phyloP scores from a whole-genome alignment of 2,797 vertebrate genomes.

The Chloroceryle amazona region DNA sequence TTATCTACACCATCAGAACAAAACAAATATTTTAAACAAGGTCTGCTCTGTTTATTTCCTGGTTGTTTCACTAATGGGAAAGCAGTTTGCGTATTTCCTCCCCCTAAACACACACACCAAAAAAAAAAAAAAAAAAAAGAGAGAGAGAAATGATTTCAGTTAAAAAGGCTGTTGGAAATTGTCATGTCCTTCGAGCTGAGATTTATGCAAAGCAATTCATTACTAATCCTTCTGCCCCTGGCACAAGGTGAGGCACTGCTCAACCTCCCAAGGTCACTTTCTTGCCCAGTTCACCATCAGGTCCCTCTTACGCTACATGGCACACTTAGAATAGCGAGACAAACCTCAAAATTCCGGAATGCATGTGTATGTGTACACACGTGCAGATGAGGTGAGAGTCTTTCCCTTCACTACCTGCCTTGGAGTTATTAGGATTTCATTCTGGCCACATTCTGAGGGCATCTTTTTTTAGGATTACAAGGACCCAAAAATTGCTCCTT shows the following conservation, averaged over 20 bases:
- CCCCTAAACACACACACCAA: background rate
- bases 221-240: fast-evolving
- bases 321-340: background rate
- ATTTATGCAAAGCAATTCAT: fast-evolving
- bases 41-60: conserved; percentile 42
- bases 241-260: background rate
- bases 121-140: too few relatives aligned
- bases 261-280: fast-evolving
- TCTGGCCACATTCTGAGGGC: background rate
- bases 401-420: background rate
- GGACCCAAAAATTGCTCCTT: background rate
- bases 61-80: conserved; percentile 8
- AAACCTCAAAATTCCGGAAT: background rate
- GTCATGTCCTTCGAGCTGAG: fast-evolving
- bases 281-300: background rate
- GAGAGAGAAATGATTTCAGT: background rate
- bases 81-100: conserved; percentile 43
- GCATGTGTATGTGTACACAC: fast-evolving
- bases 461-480: background rate
- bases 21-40: conserved; percentile 9
- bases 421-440: background rate
- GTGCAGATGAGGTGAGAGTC: fast-evolving
- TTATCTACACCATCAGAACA: conserved; percentile 17
- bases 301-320: background rate
- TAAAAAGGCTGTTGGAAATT: background rate